Conservation (phyloP, 1,140 invertebrate genomes). For the Laupala kohalensis region DNA sequence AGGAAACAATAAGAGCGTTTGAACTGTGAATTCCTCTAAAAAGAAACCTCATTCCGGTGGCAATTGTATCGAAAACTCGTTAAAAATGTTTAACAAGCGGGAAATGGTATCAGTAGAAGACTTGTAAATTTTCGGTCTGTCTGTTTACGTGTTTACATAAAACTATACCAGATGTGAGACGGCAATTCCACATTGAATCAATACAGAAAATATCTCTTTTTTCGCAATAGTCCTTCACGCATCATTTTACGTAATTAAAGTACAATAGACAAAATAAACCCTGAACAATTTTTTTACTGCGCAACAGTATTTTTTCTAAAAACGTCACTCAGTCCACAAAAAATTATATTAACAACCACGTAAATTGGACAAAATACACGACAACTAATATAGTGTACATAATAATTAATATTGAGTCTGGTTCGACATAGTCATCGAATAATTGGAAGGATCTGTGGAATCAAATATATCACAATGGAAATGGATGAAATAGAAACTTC, state of each 20-base stretch:
- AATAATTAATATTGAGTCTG: too few relatives aligned
- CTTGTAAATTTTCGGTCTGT: neutral
- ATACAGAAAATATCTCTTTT: neutral
- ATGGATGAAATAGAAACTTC: too few relatives aligned
- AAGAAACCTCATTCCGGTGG: neutral
- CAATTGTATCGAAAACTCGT: neutral
- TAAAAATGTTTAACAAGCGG: neutral
- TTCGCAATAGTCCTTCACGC: neutral
- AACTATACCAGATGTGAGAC: neutral
- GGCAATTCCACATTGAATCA: neutral
- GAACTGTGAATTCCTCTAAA: neutral
- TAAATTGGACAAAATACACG: too few relatives aligned
- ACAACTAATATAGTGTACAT: too few relatives aligned
- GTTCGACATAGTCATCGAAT: too few relatives aligned
- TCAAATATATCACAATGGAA: too few relatives aligned
- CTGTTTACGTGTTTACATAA: neutral
- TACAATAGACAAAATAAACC: too few relatives aligned
- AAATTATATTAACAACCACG: too few relatives aligned
- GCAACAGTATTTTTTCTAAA: too few relatives aligned
- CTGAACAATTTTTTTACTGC: too few relatives aligned
- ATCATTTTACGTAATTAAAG: neutral
- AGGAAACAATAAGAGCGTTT: neutral
- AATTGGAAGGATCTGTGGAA: too few relatives aligned
- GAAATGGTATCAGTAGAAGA: neutral
- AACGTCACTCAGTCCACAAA: too few relatives aligned